These are phyloP conservation scores for Actinernus sp. DNA, from an alignment of 92 coral and sea anemone genomes.

Conservation along the genomic window DNA sequence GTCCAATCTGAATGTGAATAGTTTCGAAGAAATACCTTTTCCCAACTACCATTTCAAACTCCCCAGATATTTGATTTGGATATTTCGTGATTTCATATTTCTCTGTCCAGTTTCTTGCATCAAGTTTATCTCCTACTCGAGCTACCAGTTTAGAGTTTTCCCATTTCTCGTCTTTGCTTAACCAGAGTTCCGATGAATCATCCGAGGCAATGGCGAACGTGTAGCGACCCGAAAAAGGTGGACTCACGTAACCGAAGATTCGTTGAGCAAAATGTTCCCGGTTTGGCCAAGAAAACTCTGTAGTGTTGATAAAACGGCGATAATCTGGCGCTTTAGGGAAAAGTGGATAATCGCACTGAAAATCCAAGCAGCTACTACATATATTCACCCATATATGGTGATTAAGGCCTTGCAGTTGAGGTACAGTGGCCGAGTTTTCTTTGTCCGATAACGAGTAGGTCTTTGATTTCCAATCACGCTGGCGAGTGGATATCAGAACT, in stretches of 20 bases:
- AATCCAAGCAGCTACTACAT: slow-evolving; percentile 25
- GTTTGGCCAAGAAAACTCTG: slow-evolving; percentile 26
- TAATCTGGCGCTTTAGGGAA: slow-evolving; percentile 72
- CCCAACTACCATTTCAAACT: slow-evolving; percentile 38
- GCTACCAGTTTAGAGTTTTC: slow-evolving; percentile 56
- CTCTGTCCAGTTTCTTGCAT: neutral
- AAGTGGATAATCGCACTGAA: slow-evolving; percentile 55
- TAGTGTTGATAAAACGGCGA: slow-evolving; percentile 8
- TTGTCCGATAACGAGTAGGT: no score
- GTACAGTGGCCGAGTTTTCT: no score
- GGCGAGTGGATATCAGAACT: no score
- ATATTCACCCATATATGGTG: slow-evolving; percentile 47
- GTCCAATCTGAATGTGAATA: slow-evolving; percentile 35
- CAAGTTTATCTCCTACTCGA: slow-evolving; percentile 9
- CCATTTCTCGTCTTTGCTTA: slow-evolving; percentile 38
- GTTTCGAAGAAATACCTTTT: slow-evolving; percentile 65
- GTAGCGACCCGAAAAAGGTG: slow-evolving; percentile 58
- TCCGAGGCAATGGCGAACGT: slow-evolving; percentile 67
- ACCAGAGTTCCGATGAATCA: slow-evolving; percentile 76
- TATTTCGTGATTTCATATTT: slow-evolving; percentile 3
- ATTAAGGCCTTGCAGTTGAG: slow-evolving; percentile 27
- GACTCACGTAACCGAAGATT: slow-evolving; percentile 65
- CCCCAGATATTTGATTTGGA: slow-evolving; percentile 43
- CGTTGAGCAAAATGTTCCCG: slow-evolving; percentile 42
- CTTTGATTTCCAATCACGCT: no score